Evolutionary conservation across 2,113 vertebrate genomes (phyloP), one percentile per base, ranked within the genome.

Genomic region (Zosterops hypoxanthus): DNA sequence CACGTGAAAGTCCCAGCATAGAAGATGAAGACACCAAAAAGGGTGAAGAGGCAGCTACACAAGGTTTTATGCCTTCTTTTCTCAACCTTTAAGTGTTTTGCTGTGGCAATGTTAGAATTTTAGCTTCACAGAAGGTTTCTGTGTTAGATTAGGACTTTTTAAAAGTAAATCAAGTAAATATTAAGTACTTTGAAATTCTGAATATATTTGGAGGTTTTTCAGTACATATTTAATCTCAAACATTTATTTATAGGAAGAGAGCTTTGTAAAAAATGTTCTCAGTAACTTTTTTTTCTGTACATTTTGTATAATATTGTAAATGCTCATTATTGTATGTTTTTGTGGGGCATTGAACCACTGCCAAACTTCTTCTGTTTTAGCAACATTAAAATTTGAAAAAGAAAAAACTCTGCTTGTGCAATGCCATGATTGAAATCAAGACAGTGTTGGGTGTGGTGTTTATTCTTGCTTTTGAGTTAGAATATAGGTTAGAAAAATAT

Each of bases 21-120:
- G 98, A 98, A 70, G 98, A 98, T 55, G 98, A 98, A 61, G 98
- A 98, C 28, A 50, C 92, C 70, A 98, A 98, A 89, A 98, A 98
- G 92, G 95, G 95, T 39, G 97, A 97, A 94, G 97, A 97, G 94
- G 77, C 97, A 88, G 36, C 97, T 90, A 52, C 96, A 91, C 97
- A 97, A 98, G 98, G 98, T 98, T 98, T 97, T 97, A 93, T 85
- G 64, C 61, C 53, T 89, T 86, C 60, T 89, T 96, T 94, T 93
- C 72, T 95, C 75, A 66, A 68, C 73, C 49, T 90, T 93, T 59
- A 75, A 31, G 13, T 83, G 72, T 71, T 60, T 60, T 91, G 26
- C 73, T 59, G 8, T 78, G 47, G 20, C 64, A 78, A 0, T 24
- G 20, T 75, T 49, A 89, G 72, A 44, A 53, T 59, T 82, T 73